Evolutionary conservation across 2,888 invertebrate genomes (phyloP).

Genomic region (Acanthosepion pharaonis): DNA sequence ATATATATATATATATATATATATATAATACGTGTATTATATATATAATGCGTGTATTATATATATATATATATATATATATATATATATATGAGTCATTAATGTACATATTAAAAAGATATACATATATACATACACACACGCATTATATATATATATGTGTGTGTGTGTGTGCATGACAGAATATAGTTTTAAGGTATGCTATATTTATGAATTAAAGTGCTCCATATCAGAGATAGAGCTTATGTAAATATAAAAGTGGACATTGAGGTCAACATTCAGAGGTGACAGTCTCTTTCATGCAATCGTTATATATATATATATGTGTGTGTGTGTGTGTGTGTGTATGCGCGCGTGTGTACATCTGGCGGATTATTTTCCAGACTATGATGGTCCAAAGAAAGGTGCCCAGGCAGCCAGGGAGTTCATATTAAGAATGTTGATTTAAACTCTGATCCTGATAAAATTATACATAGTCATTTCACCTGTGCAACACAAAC

Average conservation of each 20-base stretch:
- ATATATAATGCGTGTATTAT: neutral
- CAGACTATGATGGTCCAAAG: conserved; percentile 66
- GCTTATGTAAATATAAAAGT: no score
- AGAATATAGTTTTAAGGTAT: no score
- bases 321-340: no score
- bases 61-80: neutral
- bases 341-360: no score
- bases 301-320: no score
- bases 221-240: no score
- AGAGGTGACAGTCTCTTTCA: no score
- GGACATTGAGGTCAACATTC: no score
- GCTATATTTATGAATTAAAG: no score
- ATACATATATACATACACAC: neutral
- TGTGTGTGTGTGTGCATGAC: no score
- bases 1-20: neutral
- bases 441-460: conserved; percentile 99
- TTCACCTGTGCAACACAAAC: conserved; percentile 96
- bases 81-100: neutral
- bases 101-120: neutral
- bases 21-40: no score
- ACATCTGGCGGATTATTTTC: no score
- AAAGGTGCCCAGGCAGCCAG: conserved; percentile 87
- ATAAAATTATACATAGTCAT: conserved; percentile 99
- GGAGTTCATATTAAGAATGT: conserved; percentile 99
- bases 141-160: neutral